phyloP scores from a whole-genome alignment of 2,113 vertebrate genomes.

The Gymnogyps californianus region DNA sequence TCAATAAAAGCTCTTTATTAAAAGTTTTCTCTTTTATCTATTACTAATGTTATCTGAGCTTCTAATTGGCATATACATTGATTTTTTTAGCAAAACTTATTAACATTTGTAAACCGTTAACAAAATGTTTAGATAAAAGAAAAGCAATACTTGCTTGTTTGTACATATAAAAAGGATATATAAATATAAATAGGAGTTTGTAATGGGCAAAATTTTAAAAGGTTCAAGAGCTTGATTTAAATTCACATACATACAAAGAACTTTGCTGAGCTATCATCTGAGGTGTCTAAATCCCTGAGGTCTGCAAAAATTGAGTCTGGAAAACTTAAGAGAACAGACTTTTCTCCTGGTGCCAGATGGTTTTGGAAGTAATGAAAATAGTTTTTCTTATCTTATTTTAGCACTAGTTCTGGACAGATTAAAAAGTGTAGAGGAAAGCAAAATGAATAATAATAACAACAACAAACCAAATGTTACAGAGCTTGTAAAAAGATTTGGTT shows the following conservation, averaged over 20 bases:
- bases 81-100: neutral
- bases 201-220: neutral
- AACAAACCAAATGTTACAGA: neutral
- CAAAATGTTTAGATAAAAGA: neutral
- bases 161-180: neutral
- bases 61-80: neutral
- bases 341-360: neutral
- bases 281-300: neutral
- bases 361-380: neutral
- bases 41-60: neutral
- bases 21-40: neutral
- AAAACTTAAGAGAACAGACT: neutral
- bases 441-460: neutral
- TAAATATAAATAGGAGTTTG: neutral
- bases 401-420: neutral
- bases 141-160: neutral
- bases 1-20: neutral
- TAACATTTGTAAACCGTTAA: neutral
- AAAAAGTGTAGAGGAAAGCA: neutral
- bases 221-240: neutral
- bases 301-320: neutral
- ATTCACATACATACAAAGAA: neutral
- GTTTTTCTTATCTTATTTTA: constrained; percentile 4
- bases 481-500: neutral
- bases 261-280: neutral